Percentiles rank a stretch among this genome's conserved stretches.
These are phyloP conservation scores for Probosciger aterrimus DNA, from an alignment of 2,113 vertebrate species.

Conservation along the genomic window DNA sequence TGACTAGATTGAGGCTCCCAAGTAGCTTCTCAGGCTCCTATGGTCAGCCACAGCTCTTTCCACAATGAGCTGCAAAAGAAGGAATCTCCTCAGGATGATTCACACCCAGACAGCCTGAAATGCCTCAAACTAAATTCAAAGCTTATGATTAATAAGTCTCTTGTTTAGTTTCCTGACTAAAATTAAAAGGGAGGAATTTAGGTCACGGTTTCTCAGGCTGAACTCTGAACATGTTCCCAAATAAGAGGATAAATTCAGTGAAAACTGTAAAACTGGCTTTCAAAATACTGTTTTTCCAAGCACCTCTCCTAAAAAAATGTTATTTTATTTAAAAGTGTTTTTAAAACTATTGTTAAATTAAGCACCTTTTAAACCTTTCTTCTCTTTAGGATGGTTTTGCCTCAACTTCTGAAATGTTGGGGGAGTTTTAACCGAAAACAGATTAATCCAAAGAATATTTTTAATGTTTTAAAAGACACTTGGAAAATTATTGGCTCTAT, in stretches of 20 bases:
- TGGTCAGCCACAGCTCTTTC: background rate
- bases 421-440: background rate
- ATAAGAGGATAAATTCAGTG: background rate
- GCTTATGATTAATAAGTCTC: background rate
- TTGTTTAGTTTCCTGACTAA: background rate
- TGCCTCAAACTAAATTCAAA: background rate
- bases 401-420: background rate
- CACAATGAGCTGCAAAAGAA: background rate
- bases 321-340: background rate
- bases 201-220: background rate
- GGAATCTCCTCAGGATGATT: background rate
- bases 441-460: background rate
- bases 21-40: background rate
- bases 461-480: background rate
- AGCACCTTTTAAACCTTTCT: background rate
- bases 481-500: background rate
- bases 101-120: background rate
- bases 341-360: background rate
- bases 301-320: background rate
- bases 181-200: conserved; percentile 9
- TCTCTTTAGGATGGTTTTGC: background rate
- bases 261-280: background rate
- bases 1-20: background rate
- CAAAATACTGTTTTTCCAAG: background rate
- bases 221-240: background rate